A percentile compares a stretch with the other conserved stretches of the same genome.
These are phyloP conservation scores for Odocoileus virginianus DNA, from an alignment of 2,113 vertebrate genomes.

Conservation along the genomic window DNA sequence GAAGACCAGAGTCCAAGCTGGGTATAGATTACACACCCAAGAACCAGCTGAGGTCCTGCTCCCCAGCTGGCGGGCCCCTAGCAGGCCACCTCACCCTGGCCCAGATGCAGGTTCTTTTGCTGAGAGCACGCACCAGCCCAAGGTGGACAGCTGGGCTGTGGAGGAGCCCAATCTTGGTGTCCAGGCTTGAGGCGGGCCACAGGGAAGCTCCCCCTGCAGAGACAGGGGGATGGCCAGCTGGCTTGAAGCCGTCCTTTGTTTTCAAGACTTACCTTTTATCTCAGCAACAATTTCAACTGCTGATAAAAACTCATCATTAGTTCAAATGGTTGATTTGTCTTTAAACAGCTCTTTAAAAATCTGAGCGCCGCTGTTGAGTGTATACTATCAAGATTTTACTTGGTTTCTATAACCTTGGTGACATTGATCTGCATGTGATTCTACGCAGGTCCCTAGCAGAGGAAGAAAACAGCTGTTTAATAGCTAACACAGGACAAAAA, in stretches of 20 bases:
- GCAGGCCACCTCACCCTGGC: background rate
- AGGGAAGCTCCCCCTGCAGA: background rate
- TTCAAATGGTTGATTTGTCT: background rate
- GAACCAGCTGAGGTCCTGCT: background rate
- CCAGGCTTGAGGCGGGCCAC: background rate
- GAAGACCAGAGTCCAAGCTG: background rate
- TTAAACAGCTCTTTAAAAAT: background rate
- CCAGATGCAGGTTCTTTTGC: conserved; percentile 31
- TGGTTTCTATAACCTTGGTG: background rate
- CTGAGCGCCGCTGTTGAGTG: background rate
- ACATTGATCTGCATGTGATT: background rate
- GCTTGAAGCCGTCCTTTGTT: conserved; percentile 25
- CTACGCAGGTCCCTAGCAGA: background rate
- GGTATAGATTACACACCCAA: background rate
- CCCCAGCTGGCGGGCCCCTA: background rate
- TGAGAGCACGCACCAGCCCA: background rate
- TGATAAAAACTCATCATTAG: background rate
- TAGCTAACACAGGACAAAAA: background rate
- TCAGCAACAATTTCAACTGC: conserved; percentile 16
- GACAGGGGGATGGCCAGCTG: background rate
- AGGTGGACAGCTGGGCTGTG: background rate
- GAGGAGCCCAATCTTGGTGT: background rate
- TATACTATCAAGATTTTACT: background rate
- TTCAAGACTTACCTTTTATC: background rate
- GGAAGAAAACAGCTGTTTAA: conserved; percentile 18